Base-by-base conservation (phyloP, 2,888 invertebrate species). In the Drosophila macrothrix region DNA sequence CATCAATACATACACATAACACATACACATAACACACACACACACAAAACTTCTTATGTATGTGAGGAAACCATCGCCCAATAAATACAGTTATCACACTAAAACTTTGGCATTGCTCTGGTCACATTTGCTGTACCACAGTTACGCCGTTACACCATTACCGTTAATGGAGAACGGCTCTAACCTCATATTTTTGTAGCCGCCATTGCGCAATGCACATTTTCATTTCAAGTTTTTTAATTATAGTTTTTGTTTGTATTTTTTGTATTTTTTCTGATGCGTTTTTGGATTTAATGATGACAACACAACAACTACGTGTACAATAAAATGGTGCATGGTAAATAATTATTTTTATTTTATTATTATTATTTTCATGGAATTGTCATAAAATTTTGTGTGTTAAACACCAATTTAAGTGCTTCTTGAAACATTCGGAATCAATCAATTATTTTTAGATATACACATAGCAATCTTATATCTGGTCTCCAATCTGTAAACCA, bases 401-500 rank as follows among this genome's bases (percentile, higher is more conserved):
- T 68, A 49, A 33, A 31, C 29, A 29, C 10, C 53, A 66, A 35
- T 37, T 49, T 63, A 82, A 78, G 54, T 53, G 55, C 53, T 65
- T 68, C 49, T 58, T 79, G 59, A 66, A 75, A 75, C 63, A 78
- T 76, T 64, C 70, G 61, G 53, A 60, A 49, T 19, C 69, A 66
- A 64, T 66, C 35, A 70, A 66, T 37, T 65, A 66, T 46, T 50
- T 39, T 62, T 39, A 52, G 14, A 46, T 46, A 52, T 9, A 66
- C 37, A 29, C 33, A 69, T 50, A 67, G 72, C 73, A 84, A 77
- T 82, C 79, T 84, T 84, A 78, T 88, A 82, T 92, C 92, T 92
- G 92, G 92, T 92, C 92, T 92, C 84, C 80, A 33, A 33, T 33
- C 4, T 83, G 65, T 78, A 92, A 90, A 90, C 91, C 92, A 92